phyloP scores from a whole-genome alignment of 1,140 invertebrate genomes.

The Pseudobourletiella spinata region DNA sequence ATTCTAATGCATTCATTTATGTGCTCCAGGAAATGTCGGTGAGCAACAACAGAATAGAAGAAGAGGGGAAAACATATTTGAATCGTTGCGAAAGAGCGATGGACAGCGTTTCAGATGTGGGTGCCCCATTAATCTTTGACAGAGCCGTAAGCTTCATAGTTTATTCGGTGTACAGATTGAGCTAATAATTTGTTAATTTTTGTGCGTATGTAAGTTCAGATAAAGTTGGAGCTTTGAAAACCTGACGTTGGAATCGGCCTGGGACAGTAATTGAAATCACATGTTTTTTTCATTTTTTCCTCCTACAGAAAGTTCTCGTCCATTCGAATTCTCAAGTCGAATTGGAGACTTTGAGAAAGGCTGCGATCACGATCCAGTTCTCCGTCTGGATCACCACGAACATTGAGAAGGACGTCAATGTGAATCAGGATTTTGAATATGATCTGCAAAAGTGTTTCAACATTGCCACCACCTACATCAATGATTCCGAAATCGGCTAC shows the following conservation, averaged over 20 bases:
- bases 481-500: slow-evolving; percentile 76
- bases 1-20: too few species aligned
- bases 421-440: background rate
- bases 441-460: slow-evolving; percentile 12
- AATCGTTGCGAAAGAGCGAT: slow-evolving; percentile 50
- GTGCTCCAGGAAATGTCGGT: slow-evolving; percentile 21
- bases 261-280: too few species aligned
- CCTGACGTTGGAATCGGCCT: too few species aligned
- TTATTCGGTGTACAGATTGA: too few species aligned
- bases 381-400: slow-evolving; percentile 12
- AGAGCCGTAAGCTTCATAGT: slow-evolving; percentile 63
- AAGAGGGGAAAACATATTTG: slow-evolving; percentile 38
- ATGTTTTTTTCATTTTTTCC: slow-evolving; percentile 14
- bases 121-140: slow-evolving; percentile 73
- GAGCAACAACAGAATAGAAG: slow-evolving; percentile 18
- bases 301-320: slow-evolving; percentile 55
- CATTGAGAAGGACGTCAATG: slow-evolving; percentile 43
- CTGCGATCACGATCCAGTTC: slow-evolving; percentile 73
- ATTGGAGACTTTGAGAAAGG: slow-evolving; percentile 72
- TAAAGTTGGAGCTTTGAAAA: background rate
- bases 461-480: slow-evolving; percentile 14
- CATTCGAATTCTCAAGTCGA: slow-evolving; percentile 90
- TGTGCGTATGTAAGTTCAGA: too few species aligned
- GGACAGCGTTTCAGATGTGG: slow-evolving; percentile 72
- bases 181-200: background rate